These are phyloP conservation scores for Mizuhopecten yessoensis DNA, from an alignment of 1,140 invertebrate species.

Conservation along the genomic window DNA sequence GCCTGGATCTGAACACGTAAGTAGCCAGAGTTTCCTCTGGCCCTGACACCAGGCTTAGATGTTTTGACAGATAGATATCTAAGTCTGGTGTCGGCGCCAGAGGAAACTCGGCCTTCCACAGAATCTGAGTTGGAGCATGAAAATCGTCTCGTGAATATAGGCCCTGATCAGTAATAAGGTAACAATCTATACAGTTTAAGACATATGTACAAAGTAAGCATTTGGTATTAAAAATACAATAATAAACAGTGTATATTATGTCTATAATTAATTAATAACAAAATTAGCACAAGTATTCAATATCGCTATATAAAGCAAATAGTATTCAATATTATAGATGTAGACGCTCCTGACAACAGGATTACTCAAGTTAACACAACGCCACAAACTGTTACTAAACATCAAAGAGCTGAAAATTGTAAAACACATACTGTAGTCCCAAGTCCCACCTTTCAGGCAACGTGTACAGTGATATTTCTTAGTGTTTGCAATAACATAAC, in stretches of 20 bases:
- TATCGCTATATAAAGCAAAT: slow-evolving; percentile 9
- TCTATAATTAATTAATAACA: slow-evolving; percentile 17
- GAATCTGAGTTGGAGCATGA: background rate
- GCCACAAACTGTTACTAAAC: slow-evolving; percentile 12
- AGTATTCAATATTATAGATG: background rate
- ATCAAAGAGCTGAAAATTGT: background rate
- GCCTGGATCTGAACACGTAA: too few species aligned
- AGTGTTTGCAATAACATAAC: too few species aligned
- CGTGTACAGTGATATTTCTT: too few species aligned
- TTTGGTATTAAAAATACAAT: slow-evolving; percentile 28
- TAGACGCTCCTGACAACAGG: background rate
- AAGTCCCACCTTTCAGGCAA: too few species aligned
- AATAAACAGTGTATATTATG: slow-evolving; percentile 30
- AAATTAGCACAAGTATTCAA: background rate
- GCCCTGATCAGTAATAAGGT: background rate
- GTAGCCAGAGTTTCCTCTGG: too few species aligned
- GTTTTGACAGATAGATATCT: too few species aligned
- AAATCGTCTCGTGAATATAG: background rate
- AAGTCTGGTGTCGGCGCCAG: too few species aligned
- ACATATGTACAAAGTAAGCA: background rate
- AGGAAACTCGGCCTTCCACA: too few species aligned
- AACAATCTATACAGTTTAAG: background rate
- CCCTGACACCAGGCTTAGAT: too few species aligned
- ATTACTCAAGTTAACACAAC: background rate
- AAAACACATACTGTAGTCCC: background rate